Evolutionary conservation across 2,113 vertebrate species (phyloP).

Genomic region (Seriola dumerili): DNA sequence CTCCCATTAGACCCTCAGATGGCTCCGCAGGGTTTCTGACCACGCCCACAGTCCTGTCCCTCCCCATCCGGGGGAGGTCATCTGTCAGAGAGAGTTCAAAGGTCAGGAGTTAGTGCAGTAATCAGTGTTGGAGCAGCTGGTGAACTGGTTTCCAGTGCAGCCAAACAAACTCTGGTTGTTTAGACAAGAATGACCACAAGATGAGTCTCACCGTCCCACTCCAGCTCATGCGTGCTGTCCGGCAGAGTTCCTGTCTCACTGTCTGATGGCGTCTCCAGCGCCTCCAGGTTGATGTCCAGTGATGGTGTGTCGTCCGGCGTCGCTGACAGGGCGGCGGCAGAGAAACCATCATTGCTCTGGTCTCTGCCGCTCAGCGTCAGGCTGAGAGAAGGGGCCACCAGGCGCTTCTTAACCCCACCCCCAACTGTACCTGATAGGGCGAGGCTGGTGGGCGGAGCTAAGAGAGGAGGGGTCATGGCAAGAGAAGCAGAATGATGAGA

Average conservation of each 20-base stretch:
- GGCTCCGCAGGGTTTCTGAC: slow-evolving; percentile 54
- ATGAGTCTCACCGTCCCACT: slow-evolving; percentile 86
- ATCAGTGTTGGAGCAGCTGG: too few relatives aligned
- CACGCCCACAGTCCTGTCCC: slow-evolving; percentile 6
- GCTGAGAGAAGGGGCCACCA: slow-evolving; percentile 82
- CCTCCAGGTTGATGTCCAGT: slow-evolving; percentile 87
- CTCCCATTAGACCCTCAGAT: slow-evolving; percentile 76
- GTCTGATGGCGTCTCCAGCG: slow-evolving; percentile 88
- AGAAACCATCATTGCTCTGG: slow-evolving; percentile 53
- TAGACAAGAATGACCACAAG: not conserved
- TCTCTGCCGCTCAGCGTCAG: slow-evolving; percentile 70
- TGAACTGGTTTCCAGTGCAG: too few relatives aligned
- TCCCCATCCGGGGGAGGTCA: slow-evolving; percentile 81
- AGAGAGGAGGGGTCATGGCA: not conserved
- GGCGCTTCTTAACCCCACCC: slow-evolving; percentile 82
- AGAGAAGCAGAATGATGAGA: not conserved
- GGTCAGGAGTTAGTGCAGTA: not conserved
- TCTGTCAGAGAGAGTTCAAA: slow-evolving; percentile 73
- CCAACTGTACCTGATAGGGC: slow-evolving; percentile 78
- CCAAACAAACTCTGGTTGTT: too few relatives aligned
- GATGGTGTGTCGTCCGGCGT: slow-evolving; percentile 74
- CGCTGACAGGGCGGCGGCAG: slow-evolving; percentile 59
- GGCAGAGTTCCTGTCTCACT: slow-evolving; percentile 86
- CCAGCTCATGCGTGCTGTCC: slow-evolving; percentile 82
- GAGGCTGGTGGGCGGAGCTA: slow-evolving; percentile 81